phyloP scores from a whole-genome alignment of 2,888 invertebrate genomes.

The Pristionchus maxplancki region DNA sequence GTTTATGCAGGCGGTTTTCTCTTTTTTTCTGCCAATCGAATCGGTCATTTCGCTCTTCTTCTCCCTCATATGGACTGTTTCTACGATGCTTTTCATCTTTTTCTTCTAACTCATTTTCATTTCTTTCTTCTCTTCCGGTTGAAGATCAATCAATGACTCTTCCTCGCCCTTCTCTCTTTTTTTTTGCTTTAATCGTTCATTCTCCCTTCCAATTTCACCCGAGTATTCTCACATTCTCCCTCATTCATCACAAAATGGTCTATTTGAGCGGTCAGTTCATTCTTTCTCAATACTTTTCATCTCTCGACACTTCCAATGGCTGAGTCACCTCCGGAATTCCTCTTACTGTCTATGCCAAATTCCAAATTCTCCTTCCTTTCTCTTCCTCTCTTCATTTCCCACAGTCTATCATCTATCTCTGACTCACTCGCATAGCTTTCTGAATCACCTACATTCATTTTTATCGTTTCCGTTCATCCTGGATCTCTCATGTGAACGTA shows the following conservation, averaged over 20 bases:
- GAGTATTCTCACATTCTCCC: not conserved
- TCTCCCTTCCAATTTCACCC: not conserved
- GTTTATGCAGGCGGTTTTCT: not conserved
- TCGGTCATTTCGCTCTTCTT: not conserved
- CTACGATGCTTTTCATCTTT: not conserved
- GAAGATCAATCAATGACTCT: conserved; percentile 23
- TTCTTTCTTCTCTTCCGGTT: not conserved
- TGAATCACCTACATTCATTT: conserved; percentile 5
- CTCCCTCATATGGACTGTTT: not conserved
- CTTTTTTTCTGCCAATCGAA: not conserved
- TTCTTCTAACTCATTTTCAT: not conserved
- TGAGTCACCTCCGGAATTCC: not conserved
- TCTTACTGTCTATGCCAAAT: conserved; percentile 14
- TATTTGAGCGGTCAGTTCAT: not conserved
- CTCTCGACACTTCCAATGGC: not conserved
- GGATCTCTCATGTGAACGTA: not conserved
- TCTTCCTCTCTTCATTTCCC: not conserved
- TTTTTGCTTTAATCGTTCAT: not conserved
- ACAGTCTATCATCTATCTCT: not conserved
- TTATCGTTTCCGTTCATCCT: not conserved
- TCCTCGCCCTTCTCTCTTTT: not conserved
- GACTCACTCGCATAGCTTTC: not conserved
- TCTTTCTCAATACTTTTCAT: conserved; percentile 9
- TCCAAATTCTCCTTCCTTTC: not conserved
- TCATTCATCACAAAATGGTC: conserved; percentile 12